phyloP scores from a whole-genome alignment of 2,888 invertebrate species.

The Patella caerulea region DNA sequence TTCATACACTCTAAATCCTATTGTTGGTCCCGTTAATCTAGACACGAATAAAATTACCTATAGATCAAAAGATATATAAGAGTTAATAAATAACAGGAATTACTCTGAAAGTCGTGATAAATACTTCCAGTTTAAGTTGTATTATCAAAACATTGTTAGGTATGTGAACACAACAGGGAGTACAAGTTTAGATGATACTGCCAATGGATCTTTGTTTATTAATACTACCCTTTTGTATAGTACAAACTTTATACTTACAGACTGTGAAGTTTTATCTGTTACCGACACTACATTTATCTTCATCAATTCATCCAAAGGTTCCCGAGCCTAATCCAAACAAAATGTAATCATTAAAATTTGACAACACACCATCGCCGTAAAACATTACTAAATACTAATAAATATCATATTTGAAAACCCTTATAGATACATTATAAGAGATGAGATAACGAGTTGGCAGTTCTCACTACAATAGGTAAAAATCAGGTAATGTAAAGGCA shows the following conservation, averaged over 20 bases:
- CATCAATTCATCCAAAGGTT: neutral
- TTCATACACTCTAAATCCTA: constrained; percentile 2
- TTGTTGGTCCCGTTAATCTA: neutral
- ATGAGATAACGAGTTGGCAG: no score
- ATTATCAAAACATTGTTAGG: neutral
- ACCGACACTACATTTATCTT: neutral
- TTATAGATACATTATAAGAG: no score
- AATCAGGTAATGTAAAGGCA: no score
- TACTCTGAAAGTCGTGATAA: neutral
- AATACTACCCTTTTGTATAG: neutral
- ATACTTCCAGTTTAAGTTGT: neutral
- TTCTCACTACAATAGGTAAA: no score
- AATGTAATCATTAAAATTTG: neutral
- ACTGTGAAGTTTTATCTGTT: neutral
- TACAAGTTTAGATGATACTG: no score
- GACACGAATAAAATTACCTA: neutral
- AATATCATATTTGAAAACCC: no score
- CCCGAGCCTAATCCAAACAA: neutral
- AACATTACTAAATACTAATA: neutral
- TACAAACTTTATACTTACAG: neutral
- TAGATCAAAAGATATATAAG: neutral
- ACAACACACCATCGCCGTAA: neutral
- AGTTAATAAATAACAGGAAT: neutral
- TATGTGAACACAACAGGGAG: neutral
- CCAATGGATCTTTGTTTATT: no score